phyloP scores from a whole-genome alignment of 2,888 invertebrate species.

The Melolontha melolontha region DNA sequence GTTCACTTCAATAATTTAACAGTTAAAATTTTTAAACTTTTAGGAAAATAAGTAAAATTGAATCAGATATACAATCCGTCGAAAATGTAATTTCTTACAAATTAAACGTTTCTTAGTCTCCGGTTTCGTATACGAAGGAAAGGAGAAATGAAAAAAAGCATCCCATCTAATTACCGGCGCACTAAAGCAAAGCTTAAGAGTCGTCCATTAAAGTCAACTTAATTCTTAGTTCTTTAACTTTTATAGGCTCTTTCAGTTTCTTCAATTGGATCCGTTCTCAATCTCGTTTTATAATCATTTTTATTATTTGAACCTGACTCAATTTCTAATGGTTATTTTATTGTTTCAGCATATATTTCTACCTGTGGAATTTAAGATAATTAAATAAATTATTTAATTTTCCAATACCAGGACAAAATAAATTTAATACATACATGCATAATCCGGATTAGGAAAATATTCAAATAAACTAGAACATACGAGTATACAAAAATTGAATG shows the following conservation, averaged over 20 bases:
- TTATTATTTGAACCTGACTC: slow-evolving; percentile 37
- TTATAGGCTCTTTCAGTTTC: slow-evolving; percentile 37
- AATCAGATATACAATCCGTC: not conserved
- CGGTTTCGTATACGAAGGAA: not conserved
- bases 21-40: too few species aligned
- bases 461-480: too few species aligned
- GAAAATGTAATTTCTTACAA: slow-evolving; percentile 14
- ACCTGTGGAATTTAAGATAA: slow-evolving; percentile 9
- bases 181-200: slow-evolving; percentile 41
- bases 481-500: too few species aligned
- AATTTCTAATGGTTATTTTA: slow-evolving; percentile 31
- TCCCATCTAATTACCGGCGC: slow-evolving; percentile 37
- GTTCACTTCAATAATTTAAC: too few species aligned
- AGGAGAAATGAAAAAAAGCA: not conserved
- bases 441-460: too few species aligned
- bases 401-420: too few species aligned
- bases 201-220: slow-evolving; percentile 42
- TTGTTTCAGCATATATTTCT: slow-evolving; percentile 3
- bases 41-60: too few species aligned
- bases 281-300: slow-evolving; percentile 41
- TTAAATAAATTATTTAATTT: slow-evolving; percentile 14
- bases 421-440: too few species aligned
- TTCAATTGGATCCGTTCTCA: slow-evolving; percentile 38
- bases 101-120: slow-evolving; percentile 8
- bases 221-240: slow-evolving; percentile 41